Evolutionary conservation across 2,113 vertebrate species (phyloP), one percentile per base, ranked within the genome.

Genomic region (Archocentrus centrarchus): DNA sequence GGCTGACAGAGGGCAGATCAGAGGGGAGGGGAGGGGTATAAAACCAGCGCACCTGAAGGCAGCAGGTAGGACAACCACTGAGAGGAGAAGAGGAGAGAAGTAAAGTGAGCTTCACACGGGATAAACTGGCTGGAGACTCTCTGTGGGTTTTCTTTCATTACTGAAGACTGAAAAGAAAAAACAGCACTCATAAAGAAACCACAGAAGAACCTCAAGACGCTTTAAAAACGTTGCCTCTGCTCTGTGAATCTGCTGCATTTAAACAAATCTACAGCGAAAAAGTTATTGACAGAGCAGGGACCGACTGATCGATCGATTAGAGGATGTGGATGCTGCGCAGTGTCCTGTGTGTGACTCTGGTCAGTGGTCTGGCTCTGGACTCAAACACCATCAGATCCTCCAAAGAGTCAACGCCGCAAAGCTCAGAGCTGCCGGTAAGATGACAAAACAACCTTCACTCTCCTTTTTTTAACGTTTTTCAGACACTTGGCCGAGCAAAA

Each of bases 351-450:
- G 85, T 75, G 58, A 91, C 81, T 11, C 60, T 85, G 92, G 91
- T 75, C 30, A 91, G 64, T 0, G 91, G 82, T 84, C 84, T 91
- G 85, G 90, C 91, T 20, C 89, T 95, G 90, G 93, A 95, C 85
- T 93, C 94, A 2, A 96, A 96, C 89, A 93, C 87, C 81, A 96
- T 96, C 88, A 83, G 91, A 20, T 94, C 94, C 1, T 95, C 94
- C 37, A 94, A 92, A 80, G 94, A 95, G 53, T 27, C 39, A 0
- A 50, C 39, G 9, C 66, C 3, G 3, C 86, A 85, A 30, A 86
- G 73, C 75, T 5, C 81, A 3, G 79, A 83, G 81, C 76, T 35
- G 32, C 59, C 6, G 90, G 90, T 93, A 37, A 91, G 89, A 84
- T 2, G 3, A 14, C 2, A 6, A 20, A 17, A 55, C 50, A 8